Conservation (phyloP, 2,888 invertebrate genomes). For the Eilema griseolum region DNA sequence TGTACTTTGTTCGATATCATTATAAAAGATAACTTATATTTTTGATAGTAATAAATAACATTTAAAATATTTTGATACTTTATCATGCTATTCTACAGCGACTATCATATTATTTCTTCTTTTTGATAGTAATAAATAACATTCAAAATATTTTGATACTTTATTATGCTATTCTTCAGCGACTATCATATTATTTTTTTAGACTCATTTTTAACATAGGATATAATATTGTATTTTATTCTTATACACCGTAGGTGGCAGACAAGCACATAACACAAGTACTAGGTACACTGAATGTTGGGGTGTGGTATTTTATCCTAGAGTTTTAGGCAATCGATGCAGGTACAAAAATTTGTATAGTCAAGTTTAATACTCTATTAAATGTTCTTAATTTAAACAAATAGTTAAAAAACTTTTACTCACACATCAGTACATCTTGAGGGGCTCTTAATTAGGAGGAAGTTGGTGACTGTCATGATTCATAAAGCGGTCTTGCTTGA, state of each 20-base stretch:
- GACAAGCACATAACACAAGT: too few relatives aligned
- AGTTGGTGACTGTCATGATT: too few relatives aligned
- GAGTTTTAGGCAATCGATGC: background rate
- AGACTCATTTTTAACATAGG: background rate
- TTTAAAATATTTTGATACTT: background rate
- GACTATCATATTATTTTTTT: background rate
- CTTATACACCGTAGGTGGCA: too few relatives aligned
- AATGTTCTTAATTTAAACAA: too few relatives aligned
- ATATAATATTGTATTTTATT: too few relatives aligned
- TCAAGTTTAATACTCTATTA: too few relatives aligned
- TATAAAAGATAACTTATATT: background rate
- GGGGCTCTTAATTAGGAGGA: too few relatives aligned
- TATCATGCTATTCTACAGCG: background rate
- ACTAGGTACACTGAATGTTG: background rate
- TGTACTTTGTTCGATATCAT: background rate
- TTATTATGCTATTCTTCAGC: background rate
- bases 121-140: background rate
- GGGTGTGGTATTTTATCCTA: background rate
- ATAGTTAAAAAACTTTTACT: too few relatives aligned
- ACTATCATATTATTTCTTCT: too few relatives aligned
- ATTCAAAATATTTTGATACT: background rate
- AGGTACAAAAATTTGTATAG: too few relatives aligned
- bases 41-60: background rate
- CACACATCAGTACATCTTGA: too few relatives aligned
- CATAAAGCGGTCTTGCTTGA: too few relatives aligned